Evolutionary conservation across 2,113 vertebrate genomes (phyloP), one percentile per base, ranked within the genome.

Genomic region (Lagopus muta): DNA sequence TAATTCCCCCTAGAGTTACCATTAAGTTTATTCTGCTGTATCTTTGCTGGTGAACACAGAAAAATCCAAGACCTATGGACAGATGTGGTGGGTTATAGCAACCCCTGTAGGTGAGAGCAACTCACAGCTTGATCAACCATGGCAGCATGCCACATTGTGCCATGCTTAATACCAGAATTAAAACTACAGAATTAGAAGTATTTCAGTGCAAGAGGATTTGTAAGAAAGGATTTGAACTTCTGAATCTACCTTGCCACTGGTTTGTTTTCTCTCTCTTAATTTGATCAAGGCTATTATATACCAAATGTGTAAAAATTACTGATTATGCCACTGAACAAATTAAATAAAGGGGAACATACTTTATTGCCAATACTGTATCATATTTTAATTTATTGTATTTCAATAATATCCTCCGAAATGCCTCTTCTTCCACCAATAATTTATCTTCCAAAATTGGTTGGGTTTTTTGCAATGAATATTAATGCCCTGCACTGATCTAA

Each of bases 311-410:
- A 70, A 80, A 87, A 90, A 79, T 86, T 67, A 61, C 16, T 52
- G 54, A 81, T 74, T 94, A 76, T 43, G 91, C 87, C 82, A 86
- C 42, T 38, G 50, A 75, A 42, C 25, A 91, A 94, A 90, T 80
- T 43, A 82, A 80, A 73, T 65, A 86, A 92, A 88, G 60, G 12
- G 21, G 36, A 81, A 36, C 36, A 17, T 54, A 71, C 58, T 86
- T 94, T 66, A 62, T 69, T 87, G 73, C 84, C 93, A 96, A 38
- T 50, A 30, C 47, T 62, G 58, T 66, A 85, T 48, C 87, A 25
- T 71, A 82, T 87, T 82, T 66, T 90, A 66, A 96, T 96, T 97
- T 91, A 86, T 95, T 61, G 30, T 43, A 58, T 96, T 90, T 95
- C 94, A 88, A 73, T 93, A 93, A 93, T 94, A 89, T 66, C 10